Evolutionary conservation across 2,888 invertebrate genomes (phyloP), one percentile per base, ranked within the genome.

Genomic region (Agrotis puta): DNA sequence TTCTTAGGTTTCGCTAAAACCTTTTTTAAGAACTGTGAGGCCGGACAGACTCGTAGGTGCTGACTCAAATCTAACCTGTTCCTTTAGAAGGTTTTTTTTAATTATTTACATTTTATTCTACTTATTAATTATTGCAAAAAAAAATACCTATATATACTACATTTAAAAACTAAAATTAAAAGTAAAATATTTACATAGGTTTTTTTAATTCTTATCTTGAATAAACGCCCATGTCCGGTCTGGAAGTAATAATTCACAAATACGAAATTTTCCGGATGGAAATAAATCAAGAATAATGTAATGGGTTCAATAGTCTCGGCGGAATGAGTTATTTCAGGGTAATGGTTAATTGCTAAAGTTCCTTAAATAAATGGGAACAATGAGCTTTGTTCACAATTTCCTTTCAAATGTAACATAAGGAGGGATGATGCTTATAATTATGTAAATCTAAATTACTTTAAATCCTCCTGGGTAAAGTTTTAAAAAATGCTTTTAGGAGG

Each of bases 331-430:
- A 73, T 58, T 83, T 67, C 39, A 39, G 45, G 47, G 54, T 59
- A 74, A 76, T 74, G 61, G 67, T 70, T 81, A 76, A 83, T 78
- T 70, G 63, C 54, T 20, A 64, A 83, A 84, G 67, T 75, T 80
- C 61, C 14, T 33, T 45, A n/a, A 33, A 24, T 51, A 20, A 71
- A 66, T 64, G 58, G 74, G 79, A 70, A 68, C 59, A 61, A 65
- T 53, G 45, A 66, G 24, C 22, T 72, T 68, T 59, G 68, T 85
- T 77, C 61, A 33, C 2, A 62, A 48, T 71, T 72, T 69, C 47
- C 24, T 58, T 71, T 80, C 65, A 56, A 68, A 63, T 67, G 66
- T 24, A 20, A 64, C 51, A 33, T 58, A 2, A 57, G 39, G 39
- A 57, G 7, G n/a, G 45, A 62, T 62, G 50, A 39, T 27, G n/a